phyloP scores from a whole-genome alignment of 2,888 invertebrate genomes.

The Drosophila quinaria region DNA sequence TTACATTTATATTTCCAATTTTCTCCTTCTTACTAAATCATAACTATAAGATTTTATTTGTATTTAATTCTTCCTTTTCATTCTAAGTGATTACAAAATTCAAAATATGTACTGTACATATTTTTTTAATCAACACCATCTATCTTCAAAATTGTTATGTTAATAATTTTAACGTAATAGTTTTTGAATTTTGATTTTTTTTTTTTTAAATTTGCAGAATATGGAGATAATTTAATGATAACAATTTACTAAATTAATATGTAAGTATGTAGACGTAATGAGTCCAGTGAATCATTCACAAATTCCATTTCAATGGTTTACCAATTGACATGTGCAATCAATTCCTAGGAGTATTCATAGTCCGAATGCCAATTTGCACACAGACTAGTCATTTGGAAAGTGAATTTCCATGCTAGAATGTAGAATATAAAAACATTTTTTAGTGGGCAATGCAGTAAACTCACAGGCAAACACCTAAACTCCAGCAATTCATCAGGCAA shows the following conservation, averaged over 20 bases:
- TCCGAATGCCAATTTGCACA: background rate
- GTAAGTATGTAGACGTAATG: background rate
- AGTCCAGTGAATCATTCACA: background rate
- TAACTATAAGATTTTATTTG: too few relatives aligned
- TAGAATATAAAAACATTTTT: conserved; percentile 25
- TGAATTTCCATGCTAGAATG: conserved; percentile 9
- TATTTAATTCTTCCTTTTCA: too few relatives aligned
- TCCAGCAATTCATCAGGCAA: conserved; percentile 50
- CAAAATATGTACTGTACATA: too few relatives aligned
- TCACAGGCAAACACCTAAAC: conserved; percentile 19
- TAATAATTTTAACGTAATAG: too few relatives aligned
- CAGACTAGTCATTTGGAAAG: conserved; percentile 1
- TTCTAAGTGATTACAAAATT: too few relatives aligned
- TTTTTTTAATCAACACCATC: too few relatives aligned
- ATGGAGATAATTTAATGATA: too few relatives aligned
- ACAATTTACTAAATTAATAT: background rate
- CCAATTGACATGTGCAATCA: conserved; percentile 1
- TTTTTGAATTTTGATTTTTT: background rate
- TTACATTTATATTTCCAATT: too few relatives aligned
- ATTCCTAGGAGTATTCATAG: background rate
- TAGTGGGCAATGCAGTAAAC: background rate
- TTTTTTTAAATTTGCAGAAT: background rate
- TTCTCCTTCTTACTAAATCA: too few relatives aligned
- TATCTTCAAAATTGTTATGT: too few relatives aligned
- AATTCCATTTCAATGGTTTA: background rate